These are phyloP conservation scores for Agriotes lineatus DNA, from an alignment of 2,888 invertebrate genomes.

Conservation along the genomic window DNA sequence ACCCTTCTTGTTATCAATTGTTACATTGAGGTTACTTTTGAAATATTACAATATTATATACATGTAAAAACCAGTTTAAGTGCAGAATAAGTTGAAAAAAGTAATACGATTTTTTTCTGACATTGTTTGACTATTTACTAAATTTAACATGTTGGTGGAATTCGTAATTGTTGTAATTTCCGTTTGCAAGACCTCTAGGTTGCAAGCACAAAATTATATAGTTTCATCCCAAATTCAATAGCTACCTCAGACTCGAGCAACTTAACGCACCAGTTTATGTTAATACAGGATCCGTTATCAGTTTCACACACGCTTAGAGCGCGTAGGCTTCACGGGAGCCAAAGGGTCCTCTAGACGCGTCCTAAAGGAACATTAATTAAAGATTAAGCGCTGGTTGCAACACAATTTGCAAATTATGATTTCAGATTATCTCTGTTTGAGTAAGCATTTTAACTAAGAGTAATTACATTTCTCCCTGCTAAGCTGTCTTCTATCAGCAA, in stretches of 20 bases:
- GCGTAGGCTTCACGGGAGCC: neutral
- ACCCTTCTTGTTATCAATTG: too few relatives aligned
- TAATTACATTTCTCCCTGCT: neutral
- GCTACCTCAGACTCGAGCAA: constrained; percentile 1
- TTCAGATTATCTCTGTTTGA: constrained; percentile 6
- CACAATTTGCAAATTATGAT: constrained; percentile 12
- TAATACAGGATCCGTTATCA: constrained; percentile 16
- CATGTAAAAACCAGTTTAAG: too few relatives aligned
- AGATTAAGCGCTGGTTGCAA: constrained; percentile 6
- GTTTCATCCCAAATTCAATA: constrained; percentile 9
- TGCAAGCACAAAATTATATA: neutral
- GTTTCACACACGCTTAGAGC: constrained; percentile 17
- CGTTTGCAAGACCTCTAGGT: too few relatives aligned
- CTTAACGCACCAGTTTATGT: constrained; percentile 7
- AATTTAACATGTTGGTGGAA: too few relatives aligned
- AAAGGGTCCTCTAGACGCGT: constrained; percentile 8
- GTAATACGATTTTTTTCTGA: too few relatives aligned
- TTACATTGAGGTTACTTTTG: too few relatives aligned
- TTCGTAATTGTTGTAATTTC: too few relatives aligned
- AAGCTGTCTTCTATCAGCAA: neutral
- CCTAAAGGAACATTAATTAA: constrained; percentile 20
- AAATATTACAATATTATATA: too few relatives aligned
- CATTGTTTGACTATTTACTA: too few relatives aligned
- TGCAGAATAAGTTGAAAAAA: too few relatives aligned
- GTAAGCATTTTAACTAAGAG: neutral